Percentiles rank a stretch among this genome's conserved stretches.
phyloP scores from a whole-genome alignment of 2,113 vertebrate species.

The Polypterus senegalus region DNA sequence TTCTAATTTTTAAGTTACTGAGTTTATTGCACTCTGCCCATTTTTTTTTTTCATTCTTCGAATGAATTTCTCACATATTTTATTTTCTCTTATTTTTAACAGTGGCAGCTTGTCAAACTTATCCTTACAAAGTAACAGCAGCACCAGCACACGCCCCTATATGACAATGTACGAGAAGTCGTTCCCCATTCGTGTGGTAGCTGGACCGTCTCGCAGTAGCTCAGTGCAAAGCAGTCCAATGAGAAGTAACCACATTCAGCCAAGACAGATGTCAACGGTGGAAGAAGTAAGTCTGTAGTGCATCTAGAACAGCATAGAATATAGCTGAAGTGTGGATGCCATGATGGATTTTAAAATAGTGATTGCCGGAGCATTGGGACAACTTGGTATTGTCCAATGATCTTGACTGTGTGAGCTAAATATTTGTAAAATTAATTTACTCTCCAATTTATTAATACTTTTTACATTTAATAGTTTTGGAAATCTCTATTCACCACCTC shows the following conservation, averaged over 20 bases:
- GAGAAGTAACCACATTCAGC: background rate
- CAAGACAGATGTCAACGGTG: background rate
- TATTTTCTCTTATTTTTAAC: background rate
- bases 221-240: background rate
- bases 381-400: no score
- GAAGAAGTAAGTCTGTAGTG: background rate
- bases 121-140: constrained; percentile 2
- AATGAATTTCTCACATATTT: background rate
- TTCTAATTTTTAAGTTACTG: no score
- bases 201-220: constrained; percentile 40
- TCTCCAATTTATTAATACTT: no score
- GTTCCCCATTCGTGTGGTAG: constrained; percentile 49
- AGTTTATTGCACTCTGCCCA: no score
- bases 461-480: no score
- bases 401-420: no score
- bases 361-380: no score
- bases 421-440: no score
- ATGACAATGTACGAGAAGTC: constrained; percentile 52
- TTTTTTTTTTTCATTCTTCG: background rate
- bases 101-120: constrained; percentile 21
- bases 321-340: background rate
- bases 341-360: no score
- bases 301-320: background rate
- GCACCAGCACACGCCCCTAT: constrained; percentile 21
- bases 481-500: no score